Conservation (phyloP, 2,888 invertebrate species). For the Clusia tigrina region DNA sequence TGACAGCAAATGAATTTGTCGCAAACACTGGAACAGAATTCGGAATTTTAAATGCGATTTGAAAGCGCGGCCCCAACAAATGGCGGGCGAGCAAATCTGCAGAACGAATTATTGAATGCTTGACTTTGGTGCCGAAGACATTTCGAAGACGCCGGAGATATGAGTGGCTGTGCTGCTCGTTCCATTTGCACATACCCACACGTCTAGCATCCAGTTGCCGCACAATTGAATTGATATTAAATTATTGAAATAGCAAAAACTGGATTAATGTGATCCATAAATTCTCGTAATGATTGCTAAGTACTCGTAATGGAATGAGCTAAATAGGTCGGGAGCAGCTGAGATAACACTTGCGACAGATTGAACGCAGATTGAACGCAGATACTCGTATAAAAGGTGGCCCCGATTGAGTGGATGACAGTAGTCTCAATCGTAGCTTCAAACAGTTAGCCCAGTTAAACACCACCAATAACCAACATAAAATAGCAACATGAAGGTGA, state of each 20-base stretch:
- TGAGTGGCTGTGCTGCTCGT: no score
- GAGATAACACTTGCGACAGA: conserved; percentile 8
- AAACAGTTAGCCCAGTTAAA: conserved; percentile 46
- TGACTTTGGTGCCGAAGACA: no score
- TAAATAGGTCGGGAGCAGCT: conserved; percentile 23
- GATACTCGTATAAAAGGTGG: conserved; percentile 56
- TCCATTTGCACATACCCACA: no score
- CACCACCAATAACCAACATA: conserved; percentile 33
- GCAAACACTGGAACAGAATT: neutral
- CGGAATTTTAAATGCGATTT: neutral
- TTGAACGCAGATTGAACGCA: neutral
- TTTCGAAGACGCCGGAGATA: no score
- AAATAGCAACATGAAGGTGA: conserved; percentile 62
- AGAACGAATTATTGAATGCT: no score
- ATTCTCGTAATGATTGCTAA: no score
- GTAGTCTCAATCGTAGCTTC: conserved; percentile 60
- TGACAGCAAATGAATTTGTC: neutral
- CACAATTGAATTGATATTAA: no score
- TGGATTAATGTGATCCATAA: no score
- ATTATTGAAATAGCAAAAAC: no score
- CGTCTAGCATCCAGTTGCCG: no score
- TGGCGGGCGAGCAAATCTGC: conserved; percentile 31
- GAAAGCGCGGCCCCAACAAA: conserved; percentile 27
- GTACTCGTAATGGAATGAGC: no score
- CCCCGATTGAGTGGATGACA: conserved; percentile 40